Conservation (phyloP, 2,113 vertebrate genomes). For the Acrocephalus kingi region DNA sequence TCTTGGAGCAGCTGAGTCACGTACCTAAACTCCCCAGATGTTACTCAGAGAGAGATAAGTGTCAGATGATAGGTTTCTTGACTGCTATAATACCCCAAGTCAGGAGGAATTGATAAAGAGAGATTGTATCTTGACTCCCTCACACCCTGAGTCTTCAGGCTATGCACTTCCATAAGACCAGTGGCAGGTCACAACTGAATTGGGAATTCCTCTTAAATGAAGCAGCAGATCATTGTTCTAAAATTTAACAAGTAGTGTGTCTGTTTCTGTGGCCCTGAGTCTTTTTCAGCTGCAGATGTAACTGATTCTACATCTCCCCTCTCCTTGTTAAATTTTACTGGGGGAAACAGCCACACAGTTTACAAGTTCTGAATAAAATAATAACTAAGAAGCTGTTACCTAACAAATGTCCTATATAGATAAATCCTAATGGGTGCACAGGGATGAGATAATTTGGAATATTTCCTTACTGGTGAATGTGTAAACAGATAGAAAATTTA, state of each 20-base stretch:
- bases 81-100: not conserved
- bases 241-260: not conserved
- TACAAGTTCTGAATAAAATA: not conserved
- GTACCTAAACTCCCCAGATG: fast-evolving
- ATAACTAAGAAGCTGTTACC: not conserved
- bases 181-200: not conserved
- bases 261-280: too few relatives aligned
- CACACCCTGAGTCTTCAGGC: not conserved
- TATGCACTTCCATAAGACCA: not conserved
- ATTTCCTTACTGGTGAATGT: not conserved
- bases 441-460: not conserved
- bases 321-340: not conserved
- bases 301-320: too few relatives aligned
- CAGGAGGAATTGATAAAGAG: not conserved
- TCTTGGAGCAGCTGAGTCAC: not conserved
- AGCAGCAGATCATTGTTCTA: not conserved
- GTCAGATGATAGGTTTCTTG: not conserved
- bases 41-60: not conserved
- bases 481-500: not conserved
- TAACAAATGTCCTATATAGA: not conserved
- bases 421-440: not conserved
- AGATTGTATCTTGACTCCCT: not conserved
- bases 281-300: too few relatives aligned
- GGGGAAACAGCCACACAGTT: not conserved
- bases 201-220: not conserved